Percentiles rank a stretch among this genome's conserved stretches.
phyloP scores from a whole-genome alignment of 2,888 invertebrate genomes.

The Theretra japonica region DNA sequence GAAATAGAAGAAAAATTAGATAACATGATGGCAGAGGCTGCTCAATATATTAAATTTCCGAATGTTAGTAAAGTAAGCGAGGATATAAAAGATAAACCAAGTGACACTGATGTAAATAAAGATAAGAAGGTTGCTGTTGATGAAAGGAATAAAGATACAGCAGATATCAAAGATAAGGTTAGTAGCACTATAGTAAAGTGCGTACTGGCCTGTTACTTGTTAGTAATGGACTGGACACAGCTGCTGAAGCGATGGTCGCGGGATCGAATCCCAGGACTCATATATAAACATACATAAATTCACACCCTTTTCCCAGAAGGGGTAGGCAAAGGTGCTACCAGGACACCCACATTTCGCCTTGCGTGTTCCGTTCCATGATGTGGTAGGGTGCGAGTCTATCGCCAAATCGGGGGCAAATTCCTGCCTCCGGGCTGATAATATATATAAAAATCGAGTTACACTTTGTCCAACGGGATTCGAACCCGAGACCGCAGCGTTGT shows the following conservation, averaged over 20 bases:
- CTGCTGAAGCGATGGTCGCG: neutral
- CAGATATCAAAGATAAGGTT: neutral
- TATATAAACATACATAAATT: too few species aligned
- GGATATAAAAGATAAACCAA: neutral
- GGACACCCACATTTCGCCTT: too few species aligned
- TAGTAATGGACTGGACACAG: neutral
- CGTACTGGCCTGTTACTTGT: neutral
- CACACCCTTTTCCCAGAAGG: too few species aligned
- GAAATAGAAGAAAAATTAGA: conserved; percentile 10
- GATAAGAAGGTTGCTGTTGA: neutral
- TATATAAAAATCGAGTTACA: too few species aligned
- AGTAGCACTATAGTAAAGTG: neutral
- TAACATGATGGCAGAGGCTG: neutral
- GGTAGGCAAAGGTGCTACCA: too few species aligned
- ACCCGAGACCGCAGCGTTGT: neutral
- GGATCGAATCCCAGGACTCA: neutral
- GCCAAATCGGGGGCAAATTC: too few species aligned
- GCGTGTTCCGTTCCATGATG: too few species aligned
- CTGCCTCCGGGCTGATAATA: too few species aligned
- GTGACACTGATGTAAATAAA: neutral
- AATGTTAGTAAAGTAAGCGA: neutral
- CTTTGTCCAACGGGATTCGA: too few species aligned
- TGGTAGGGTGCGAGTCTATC: too few species aligned
- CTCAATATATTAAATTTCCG: neutral
- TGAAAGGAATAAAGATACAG: neutral